phyloP scores from a whole-genome alignment of 2,113 vertebrate species.

The Chinchilla lanigera region DNA sequence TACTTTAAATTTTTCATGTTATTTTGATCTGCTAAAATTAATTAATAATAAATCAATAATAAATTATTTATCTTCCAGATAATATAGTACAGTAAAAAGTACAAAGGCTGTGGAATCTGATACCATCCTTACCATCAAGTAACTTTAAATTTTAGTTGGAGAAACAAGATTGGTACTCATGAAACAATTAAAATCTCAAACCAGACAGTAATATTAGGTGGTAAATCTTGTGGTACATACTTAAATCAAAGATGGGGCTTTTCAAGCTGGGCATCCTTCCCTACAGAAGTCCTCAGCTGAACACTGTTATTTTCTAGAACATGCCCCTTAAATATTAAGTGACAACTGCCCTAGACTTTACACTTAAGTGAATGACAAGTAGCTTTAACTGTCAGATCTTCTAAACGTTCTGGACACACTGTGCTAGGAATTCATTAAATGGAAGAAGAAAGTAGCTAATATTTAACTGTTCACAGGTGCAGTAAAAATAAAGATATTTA shows the following conservation, averaged over 20 bases:
- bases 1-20: neutral
- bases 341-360: neutral
- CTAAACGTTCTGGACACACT: neutral
- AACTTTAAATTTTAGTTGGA: conserved; percentile 40
- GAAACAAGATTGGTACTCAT: neutral
- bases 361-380: neutral
- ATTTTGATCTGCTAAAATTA: conserved; percentile 44
- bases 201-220: neutral
- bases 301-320: neutral
- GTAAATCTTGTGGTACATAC: neutral
- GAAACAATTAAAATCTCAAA: conserved; percentile 41
- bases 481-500: neutral
- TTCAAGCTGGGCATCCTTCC: neutral
- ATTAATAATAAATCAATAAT: neutral
- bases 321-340: neutral
- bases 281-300: neutral
- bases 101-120: neutral
- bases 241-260: neutral
- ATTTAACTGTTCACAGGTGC: neutral
- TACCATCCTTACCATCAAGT: neutral
- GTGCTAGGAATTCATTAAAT: neutral
- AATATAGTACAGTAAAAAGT: neutral
- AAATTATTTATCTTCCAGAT: neutral
- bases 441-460: neutral
- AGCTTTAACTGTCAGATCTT: neutral